Evolutionary conservation across 2,888 invertebrate genomes (phyloP).

Genomic region (Hydrotaea cyrtoneurina): DNA sequence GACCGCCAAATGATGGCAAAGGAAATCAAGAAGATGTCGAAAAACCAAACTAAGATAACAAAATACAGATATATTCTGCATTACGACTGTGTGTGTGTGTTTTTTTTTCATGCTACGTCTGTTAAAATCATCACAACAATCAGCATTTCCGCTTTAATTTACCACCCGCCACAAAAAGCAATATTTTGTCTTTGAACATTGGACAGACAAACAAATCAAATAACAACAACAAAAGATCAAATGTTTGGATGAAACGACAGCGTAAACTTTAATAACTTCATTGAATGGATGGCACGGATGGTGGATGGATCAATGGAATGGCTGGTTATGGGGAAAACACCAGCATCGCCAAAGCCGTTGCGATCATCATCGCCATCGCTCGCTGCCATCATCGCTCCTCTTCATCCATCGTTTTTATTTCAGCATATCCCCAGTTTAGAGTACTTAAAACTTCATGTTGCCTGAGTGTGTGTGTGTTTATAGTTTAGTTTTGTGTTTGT

Average conservation of each 20-base stretch:
- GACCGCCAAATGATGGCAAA: background rate
- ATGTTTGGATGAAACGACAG: slow-evolving; percentile 14
- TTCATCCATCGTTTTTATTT: slow-evolving; percentile 25
- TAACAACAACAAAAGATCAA: background rate
- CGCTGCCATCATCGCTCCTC: background rate
- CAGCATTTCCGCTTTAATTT: slow-evolving; percentile 76
- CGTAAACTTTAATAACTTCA: slow-evolving; percentile 49
- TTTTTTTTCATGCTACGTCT: background rate
- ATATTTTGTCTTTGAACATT: slow-evolving; percentile 25
- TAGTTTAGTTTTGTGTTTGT: no score
- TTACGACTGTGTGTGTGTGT: background rate
- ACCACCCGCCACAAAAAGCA: slow-evolving; percentile 71
- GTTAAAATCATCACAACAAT: slow-evolving; percentile 62
- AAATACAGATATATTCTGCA: background rate
- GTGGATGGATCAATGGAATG: background rate
- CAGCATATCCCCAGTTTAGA: background rate
- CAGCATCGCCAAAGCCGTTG: background rate
- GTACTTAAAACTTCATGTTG: background rate
- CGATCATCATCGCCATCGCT: slow-evolving; percentile 1
- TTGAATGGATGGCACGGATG: slow-evolving; percentile 28
- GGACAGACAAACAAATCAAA: slow-evolving; percentile 19
- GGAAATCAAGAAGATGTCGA: background rate
- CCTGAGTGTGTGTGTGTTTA: background rate
- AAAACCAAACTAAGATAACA: no score
- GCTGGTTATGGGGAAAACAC: background rate